phyloP scores from a whole-genome alignment of 92 coral and sea anemone genomes.

The Micromussa lordhowensis region DNA sequence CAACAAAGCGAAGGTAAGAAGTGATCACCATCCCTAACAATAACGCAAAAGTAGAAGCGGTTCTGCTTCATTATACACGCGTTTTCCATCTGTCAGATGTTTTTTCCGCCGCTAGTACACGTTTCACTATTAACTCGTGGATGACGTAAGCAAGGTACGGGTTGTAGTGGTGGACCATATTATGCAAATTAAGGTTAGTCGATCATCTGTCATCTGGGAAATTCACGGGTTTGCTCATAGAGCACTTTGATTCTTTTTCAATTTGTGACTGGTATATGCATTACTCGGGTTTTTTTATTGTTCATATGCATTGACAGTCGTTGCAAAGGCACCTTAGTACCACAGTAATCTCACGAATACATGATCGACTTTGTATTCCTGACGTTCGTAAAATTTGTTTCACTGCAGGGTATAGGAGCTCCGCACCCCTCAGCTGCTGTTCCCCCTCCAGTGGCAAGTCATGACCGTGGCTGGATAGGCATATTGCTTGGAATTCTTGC shows the following conservation, averaged over 20 bases:
- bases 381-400: background rate
- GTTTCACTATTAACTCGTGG: too few species aligned
- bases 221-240: too few species aligned
- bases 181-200: too few species aligned
- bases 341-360: background rate
- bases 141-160: too few species aligned
- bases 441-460: conserved; percentile 21
- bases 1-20: conserved; percentile 68
- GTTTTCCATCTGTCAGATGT: too few species aligned
- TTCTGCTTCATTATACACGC: too few species aligned
- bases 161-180: too few species aligned
- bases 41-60: too few species aligned
- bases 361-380: background rate
- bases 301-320: background rate
- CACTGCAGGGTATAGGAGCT: conserved; percentile 21
- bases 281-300: background rate
- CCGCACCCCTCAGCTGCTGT: conserved; percentile 48
- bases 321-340: background rate
- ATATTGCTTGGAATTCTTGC: conserved; percentile 34
- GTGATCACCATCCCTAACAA: background rate
- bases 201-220: too few species aligned
- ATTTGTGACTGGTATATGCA: too few species aligned
- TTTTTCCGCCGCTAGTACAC: too few species aligned
- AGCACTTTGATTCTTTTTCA: too few species aligned
- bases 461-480: conserved; percentile 47